Evolutionary conservation across 2,888 invertebrate species (phyloP).

Genomic region (Allophyes oxyacanthae): DNA sequence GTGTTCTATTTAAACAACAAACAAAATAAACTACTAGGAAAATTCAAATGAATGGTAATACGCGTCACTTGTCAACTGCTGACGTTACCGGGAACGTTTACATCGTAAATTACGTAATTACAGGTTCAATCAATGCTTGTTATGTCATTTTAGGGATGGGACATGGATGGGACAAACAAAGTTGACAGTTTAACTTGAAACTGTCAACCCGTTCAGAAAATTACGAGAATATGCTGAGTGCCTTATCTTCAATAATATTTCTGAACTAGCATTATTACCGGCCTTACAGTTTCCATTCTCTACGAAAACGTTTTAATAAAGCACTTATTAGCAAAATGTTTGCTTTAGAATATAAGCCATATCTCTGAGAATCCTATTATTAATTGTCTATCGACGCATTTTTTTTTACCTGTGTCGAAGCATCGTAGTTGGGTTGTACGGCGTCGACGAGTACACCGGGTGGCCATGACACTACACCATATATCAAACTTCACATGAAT

Average conservation of each 20-base stretch:
- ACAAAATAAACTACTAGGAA: slow-evolving; percentile 40
- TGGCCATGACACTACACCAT: slow-evolving; percentile 62
- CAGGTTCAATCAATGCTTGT: slow-evolving; percentile 1
- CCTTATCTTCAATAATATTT: too few relatives aligned
- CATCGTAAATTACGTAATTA: slow-evolving; percentile 30
- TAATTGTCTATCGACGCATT: too few relatives aligned
- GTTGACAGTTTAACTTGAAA: too few relatives aligned
- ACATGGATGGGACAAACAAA: slow-evolving; percentile 2
- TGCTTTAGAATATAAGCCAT: too few relatives aligned
- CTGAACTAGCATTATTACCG: too few relatives aligned
- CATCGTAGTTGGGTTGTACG: slow-evolving; percentile 41
- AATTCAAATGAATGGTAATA: slow-evolving; percentile 41
- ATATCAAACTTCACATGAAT: slow-evolving; percentile 66
- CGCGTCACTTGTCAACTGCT: slow-evolving; percentile 34
- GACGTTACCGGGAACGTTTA: slow-evolving; percentile 26
- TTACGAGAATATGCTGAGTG: too few relatives aligned
- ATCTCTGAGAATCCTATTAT: too few relatives aligned
- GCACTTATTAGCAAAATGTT: too few relatives aligned
- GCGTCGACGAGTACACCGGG: slow-evolving; percentile 58
- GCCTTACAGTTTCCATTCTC: too few relatives aligned
- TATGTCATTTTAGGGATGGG: not conserved
- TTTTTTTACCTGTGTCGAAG: slow-evolving; percentile 27
- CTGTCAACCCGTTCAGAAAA: too few relatives aligned
- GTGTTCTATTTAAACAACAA: slow-evolving; percentile 54
- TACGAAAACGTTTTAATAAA: too few relatives aligned